phyloP scores from a whole-genome alignment of 2,113 vertebrate genomes.

The Laticauda colubrina region DNA sequence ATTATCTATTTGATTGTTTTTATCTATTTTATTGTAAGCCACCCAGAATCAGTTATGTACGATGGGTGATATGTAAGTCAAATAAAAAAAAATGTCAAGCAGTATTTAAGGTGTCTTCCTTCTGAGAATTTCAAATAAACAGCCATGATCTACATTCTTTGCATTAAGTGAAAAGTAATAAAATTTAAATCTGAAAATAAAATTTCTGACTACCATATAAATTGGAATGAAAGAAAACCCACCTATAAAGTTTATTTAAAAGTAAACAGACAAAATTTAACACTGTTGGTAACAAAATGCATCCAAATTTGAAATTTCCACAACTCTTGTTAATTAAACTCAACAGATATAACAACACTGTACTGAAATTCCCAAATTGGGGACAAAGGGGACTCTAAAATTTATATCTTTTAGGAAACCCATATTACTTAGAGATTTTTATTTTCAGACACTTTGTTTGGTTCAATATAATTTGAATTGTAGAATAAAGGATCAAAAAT shows the following conservation, averaged over 20 bases:
- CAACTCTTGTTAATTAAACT: constrained; percentile 39
- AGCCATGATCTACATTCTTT: neutral
- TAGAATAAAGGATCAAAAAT: constrained; percentile 39
- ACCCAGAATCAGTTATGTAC: neutral
- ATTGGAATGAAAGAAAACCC: neutral
- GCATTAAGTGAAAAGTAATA: neutral
- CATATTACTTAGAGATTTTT: neutral
- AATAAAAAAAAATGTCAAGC: neutral
- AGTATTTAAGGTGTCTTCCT: neutral
- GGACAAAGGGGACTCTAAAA: neutral
- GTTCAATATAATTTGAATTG: constrained; percentile 62
- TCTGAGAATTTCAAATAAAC: neutral
- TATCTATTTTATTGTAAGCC: neutral
- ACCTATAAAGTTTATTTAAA: neutral
- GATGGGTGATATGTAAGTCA: neutral
- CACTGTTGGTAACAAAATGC: neutral
- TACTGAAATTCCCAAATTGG: constrained; percentile 32
- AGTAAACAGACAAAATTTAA: neutral
- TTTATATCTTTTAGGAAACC: constrained; percentile 45
- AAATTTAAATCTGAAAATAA: neutral
- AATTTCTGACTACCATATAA: neutral
- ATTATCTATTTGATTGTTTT: neutral
- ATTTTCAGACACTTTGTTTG: neutral
- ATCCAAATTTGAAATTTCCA: neutral
- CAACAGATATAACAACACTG: constrained; percentile 44